phyloP scores from a whole-genome alignment of 2,797 vertebrate genomes.

The Arctocebus calabarensis region DNA sequence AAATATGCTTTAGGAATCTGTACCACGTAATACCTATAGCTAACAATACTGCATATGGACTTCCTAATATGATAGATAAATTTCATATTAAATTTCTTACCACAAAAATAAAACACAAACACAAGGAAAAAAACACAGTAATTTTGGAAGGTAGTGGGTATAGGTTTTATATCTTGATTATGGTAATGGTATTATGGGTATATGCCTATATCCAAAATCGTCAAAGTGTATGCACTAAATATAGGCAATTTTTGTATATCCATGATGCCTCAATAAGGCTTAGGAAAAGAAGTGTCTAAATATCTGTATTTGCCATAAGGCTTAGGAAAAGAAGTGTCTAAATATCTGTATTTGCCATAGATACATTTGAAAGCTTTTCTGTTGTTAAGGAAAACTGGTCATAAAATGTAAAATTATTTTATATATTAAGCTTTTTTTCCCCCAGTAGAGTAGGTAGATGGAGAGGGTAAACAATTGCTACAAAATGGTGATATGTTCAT shows the following conservation, averaged over 20 bases:
- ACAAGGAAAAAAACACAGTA: background rate
- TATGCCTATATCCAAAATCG: background rate
- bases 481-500: background rate
- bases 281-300: background rate
- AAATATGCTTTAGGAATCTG: background rate
- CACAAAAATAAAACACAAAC: background rate
- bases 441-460: background rate
- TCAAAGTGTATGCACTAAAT: background rate
- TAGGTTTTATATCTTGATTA: background rate
- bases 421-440: background rate
- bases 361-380: background rate
- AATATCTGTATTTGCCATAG: background rate
- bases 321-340: background rate
- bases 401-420: constrained; percentile 11
- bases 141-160: background rate
- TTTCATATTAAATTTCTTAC: background rate
- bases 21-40: background rate
- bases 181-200: background rate
- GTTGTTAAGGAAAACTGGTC: background rate
- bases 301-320: background rate
- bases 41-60: background rate
- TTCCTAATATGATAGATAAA: background rate
- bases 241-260: background rate
- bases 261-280: background rate
- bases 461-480: background rate